A percentile compares a stretch with the other conserved stretches of the same genome.
Conservation (phyloP, 2,797 vertebrate species). For the Poecilia velifera region DNA sequence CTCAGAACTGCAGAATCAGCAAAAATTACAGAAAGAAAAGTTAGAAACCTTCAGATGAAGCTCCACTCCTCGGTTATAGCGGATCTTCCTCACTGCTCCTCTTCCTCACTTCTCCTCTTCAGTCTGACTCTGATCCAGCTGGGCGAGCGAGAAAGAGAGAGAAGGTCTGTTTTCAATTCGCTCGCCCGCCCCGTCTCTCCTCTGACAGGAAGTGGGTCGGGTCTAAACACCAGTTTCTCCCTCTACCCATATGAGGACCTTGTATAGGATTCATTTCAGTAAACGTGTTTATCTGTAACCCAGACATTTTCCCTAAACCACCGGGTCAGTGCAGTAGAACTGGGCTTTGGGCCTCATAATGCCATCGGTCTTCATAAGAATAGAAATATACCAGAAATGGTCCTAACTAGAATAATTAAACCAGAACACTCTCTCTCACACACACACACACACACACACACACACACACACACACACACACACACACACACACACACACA, state of each 20-base stretch:
- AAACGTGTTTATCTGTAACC: no score
- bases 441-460: neutral
- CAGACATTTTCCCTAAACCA: no score
- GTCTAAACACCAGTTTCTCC: constrained; percentile 18
- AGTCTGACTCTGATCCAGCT: constrained; percentile 4
- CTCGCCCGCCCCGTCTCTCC: constrained; percentile 12
- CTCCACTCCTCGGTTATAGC: neutral
- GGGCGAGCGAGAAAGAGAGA: constrained; percentile 18
- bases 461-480: neutral
- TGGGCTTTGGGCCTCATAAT: no score
- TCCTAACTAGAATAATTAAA: neutral
- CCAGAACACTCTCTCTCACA: constrained; percentile 8
- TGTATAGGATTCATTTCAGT: neutral
- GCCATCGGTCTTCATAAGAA: no score
- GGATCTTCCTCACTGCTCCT: neutral
- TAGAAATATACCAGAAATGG: no score
- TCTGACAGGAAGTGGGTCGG: constrained; percentile 40
- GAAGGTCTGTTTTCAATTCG: constrained; percentile 59
- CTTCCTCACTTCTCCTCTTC: constrained; percentile 11
- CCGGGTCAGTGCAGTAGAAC: no score
- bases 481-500: no score
- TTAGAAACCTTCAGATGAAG: constrained; percentile 35
- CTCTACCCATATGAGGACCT: neutral
- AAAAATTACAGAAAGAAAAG: neutral
- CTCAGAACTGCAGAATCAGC: neutral